A percentile compares a stretch with the other conserved stretches of the same genome.
Evolutionary conservation across 2,888 invertebrate genomes (phyloP).

Genomic region (Netelia melanura): DNA sequence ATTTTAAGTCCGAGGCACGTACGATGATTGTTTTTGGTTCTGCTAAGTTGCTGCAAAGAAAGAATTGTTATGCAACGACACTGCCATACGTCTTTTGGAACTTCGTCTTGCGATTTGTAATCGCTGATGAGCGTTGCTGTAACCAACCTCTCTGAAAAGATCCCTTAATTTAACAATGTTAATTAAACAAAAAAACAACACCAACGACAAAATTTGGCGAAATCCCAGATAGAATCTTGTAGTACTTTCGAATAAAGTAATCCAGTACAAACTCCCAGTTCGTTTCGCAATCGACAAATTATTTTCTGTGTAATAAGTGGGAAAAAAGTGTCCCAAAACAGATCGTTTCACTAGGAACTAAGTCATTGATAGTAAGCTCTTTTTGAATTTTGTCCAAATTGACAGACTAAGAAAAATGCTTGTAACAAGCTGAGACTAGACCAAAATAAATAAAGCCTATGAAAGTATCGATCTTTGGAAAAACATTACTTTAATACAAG

Average conservation of each 20-base stretch:
- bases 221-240: not conserved
- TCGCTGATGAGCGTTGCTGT: not conserved
- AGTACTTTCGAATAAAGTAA: not conserved
- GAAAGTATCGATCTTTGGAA: slow-evolving; percentile 16
- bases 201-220: not conserved
- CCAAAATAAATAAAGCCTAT: not conserved
- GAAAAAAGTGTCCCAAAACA: too few relatives aligned
- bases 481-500: not conserved
- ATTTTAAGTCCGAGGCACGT: not conserved
- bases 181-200: not conserved
- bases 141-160: not conserved
- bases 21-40: not conserved
- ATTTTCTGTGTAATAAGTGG: too few relatives aligned
- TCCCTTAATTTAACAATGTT: not conserved
- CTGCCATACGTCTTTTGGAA: slow-evolving; percentile 60
- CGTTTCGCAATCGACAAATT: too few relatives aligned
- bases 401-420: not conserved
- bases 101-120: slow-evolving; percentile 42
- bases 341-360: too few relatives aligned
- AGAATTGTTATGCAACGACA: slow-evolving; percentile 19
- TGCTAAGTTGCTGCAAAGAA: not conserved
- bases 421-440: not conserved
- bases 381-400: not conserved
- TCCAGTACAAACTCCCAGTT: not conserved
- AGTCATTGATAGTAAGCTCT: too few relatives aligned